Evolutionary conservation across 2,797 vertebrate genomes (phyloP).

Genomic region (Meriones psammophilus): DNA sequence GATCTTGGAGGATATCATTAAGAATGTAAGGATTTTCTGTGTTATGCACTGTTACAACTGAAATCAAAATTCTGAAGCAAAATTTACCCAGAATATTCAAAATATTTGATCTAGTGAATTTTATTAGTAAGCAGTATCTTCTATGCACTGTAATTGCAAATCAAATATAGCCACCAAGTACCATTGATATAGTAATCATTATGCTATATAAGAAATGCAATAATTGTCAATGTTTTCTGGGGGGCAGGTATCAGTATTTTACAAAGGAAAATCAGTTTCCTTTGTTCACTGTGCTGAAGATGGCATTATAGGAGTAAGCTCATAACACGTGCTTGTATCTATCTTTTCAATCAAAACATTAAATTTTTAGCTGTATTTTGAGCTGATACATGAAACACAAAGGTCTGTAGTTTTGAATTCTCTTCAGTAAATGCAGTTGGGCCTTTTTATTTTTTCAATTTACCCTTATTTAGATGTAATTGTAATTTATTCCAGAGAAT

Average conservation of each 20-base stretch:
- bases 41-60: background rate
- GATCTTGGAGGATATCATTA: background rate
- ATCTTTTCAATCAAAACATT: constrained; percentile 73
- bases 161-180: background rate
- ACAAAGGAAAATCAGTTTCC: constrained; percentile 67
- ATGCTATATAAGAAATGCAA: constrained; percentile 18
- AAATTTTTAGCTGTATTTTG: constrained; percentile 78
- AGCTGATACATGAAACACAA: constrained; percentile 63
- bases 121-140: constrained; percentile 1
- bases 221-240: constrained; percentile 28
- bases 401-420: constrained; percentile 72
- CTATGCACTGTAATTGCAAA: background rate
- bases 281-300: constrained; percentile 87
- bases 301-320: constrained; percentile 89
- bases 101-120: background rate
- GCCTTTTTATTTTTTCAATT: constrained; percentile 53
- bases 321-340: constrained; percentile 75
- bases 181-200: constrained; percentile 32
- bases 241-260: background rate
- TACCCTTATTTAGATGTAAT: constrained; percentile 64
- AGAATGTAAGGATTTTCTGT: constrained; percentile 17
- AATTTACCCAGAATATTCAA: constrained; percentile 16
- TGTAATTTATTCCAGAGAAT: constrained; percentile 58
- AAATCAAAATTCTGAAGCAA: background rate
- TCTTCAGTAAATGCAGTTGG: constrained; percentile 74